These are phyloP conservation scores for Petrocephalus microphthalmus DNA, from an alignment of 2,113 vertebrate species.

Conservation along the genomic window DNA sequence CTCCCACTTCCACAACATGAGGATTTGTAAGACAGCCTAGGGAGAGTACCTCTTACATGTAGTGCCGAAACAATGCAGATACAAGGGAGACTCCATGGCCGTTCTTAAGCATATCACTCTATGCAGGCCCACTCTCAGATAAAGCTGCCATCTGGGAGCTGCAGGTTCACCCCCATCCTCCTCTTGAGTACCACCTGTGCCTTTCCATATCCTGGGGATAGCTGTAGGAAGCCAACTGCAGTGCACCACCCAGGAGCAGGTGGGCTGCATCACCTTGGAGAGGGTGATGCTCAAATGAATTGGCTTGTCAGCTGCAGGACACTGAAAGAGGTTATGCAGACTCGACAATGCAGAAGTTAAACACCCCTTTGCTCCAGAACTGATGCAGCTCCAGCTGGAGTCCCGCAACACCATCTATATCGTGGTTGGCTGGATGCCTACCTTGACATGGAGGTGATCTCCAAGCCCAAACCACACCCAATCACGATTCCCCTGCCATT, in stretches of 20 bases:
- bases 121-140: neutral
- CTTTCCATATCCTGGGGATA: neutral
- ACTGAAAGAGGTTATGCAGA: neutral
- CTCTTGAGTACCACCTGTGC: neutral
- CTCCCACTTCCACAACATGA: neutral
- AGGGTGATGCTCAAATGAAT: neutral
- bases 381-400: neutral
- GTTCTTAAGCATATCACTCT: neutral
- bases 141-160: neutral
- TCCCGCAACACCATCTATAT: neutral
- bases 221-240: neutral
- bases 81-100: neutral
- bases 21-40: neutral
- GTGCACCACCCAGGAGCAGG: neutral
- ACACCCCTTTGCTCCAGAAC: neutral
- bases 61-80: neutral
- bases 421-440: neutral
- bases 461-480: neutral
- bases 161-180: neutral
- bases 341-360: neutral
- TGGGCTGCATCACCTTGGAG: neutral
- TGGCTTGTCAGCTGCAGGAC: neutral
- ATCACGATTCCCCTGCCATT: neutral
- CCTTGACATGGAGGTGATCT: slow-evolving; percentile 1
- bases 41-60: neutral